phyloP scores from a whole-genome alignment of 2,797 vertebrate species.

The Pipistrellus pygmaeus region DNA sequence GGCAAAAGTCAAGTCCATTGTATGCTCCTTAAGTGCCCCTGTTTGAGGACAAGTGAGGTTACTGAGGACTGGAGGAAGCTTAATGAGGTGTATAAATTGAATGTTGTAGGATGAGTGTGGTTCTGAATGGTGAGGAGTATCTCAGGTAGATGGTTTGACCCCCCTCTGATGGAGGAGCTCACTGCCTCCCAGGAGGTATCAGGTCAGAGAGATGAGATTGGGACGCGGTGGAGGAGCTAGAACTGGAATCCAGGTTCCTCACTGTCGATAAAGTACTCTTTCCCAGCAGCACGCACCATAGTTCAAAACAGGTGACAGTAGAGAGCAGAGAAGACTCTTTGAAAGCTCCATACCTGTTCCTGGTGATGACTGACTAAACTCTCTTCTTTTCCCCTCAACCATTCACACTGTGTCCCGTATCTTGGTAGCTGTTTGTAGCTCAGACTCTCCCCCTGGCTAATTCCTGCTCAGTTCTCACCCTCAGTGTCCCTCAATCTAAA shows the following conservation, averaged over 20 bases:
- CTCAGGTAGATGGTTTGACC: background rate
- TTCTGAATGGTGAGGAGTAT: background rate
- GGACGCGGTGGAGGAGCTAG: too few species aligned
- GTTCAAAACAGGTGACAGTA: background rate
- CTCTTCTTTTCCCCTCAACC: background rate
- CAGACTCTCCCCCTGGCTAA: background rate
- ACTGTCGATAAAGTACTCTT: background rate
- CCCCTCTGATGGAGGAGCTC: background rate
- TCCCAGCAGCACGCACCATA: background rate
- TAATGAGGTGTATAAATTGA: background rate
- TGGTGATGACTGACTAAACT: background rate
- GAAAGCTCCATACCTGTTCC: background rate
- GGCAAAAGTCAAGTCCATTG: conserved; percentile 6
- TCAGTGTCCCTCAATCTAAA: background rate
- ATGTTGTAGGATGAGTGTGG: background rate
- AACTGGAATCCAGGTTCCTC: background rate
- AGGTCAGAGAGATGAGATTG: background rate
- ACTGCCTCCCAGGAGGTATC: background rate
- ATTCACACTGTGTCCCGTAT: background rate
- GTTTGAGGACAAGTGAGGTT: background rate
- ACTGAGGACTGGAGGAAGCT: background rate
- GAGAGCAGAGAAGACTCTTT: background rate
- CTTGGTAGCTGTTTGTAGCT: background rate
- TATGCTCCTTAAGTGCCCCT: background rate
- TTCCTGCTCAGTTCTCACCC: background rate